These are phyloP conservation scores for Frankliniella intonsa DNA, from an alignment of 2,888 invertebrate genomes.

Conservation along the genomic window DNA sequence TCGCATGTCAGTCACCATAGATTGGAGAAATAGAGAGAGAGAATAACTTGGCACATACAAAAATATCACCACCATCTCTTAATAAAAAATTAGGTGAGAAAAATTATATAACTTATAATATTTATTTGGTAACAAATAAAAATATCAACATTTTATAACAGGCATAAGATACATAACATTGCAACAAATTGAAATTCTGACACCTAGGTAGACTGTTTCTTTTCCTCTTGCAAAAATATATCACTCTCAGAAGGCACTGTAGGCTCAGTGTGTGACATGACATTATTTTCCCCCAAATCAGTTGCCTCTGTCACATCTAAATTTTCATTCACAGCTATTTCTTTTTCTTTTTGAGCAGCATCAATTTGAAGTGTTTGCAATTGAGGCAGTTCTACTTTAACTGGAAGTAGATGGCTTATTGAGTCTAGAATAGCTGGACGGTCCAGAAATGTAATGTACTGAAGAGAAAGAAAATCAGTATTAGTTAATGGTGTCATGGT, in stretches of 20 bases:
- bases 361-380: background rate
- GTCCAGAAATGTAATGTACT: constrained; percentile 47
- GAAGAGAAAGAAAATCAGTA: constrained; percentile 37
- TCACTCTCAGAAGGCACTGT: no score
- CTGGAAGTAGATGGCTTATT: constrained; percentile 45
- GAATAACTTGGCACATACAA: no score
- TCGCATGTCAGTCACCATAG: no score
- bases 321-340: background rate
- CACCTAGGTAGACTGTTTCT: no score
- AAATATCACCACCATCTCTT: background rate
- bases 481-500: constrained; percentile 27
- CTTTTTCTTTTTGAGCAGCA: background rate
- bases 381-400: constrained; percentile 39
- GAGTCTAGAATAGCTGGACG: constrained; percentile 45
- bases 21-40: no score
- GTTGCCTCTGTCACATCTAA: background rate
- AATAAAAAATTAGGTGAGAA: background rate
- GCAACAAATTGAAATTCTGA: no score
- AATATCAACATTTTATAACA: background rate
- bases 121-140: background rate
- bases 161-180: no score
- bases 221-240: no score
- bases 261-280: no score
- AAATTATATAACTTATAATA: background rate
- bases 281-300: background rate